Evolutionary conservation across 2,113 vertebrate genomes (phyloP), one percentile per base, ranked within the genome.

Genomic region (Cryptotis parvus): DNA sequence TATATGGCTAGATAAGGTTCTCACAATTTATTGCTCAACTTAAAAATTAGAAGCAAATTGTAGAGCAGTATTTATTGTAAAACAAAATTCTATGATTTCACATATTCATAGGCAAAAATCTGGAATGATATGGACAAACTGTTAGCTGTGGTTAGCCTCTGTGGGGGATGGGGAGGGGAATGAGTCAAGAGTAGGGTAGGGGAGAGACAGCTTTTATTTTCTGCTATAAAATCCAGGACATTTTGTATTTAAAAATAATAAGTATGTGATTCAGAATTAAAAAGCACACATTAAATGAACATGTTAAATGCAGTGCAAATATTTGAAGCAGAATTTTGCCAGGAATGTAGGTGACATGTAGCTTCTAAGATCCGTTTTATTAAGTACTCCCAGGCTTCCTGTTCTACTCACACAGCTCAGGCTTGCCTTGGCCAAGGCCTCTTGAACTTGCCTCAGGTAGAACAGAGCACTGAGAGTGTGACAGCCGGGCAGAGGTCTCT

Each of bases 311-410:
- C 65, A 79, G 63, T 76, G 49, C 45, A 93, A 33, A 37, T 55
- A 72, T 81, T 66, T 77, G 69, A 93, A 77, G 14, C 18, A 72
- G 22, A 63, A 66, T 83, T 80, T 77, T 76, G 37, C 20, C n/a
- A 29, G 49, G 12, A 39, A 76, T 45, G 22, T n/a, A 68, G 70
- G 45, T 22, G n/a, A 37, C 18, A 18, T 12, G 4, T 6, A 58
- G 22, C 43, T 26, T n/a, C n/a, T 69, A 1, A 24, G 33, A 31
- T 68, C 39, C 11, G 22, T 76, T 78, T 81, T 66, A 37, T 87
- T n/a, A 61, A 10, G 22, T 10, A 5, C 20, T 26, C 45, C 39
- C 27, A 63, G 24, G 43, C 24, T 27, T 63, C 15, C 7, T 76
- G 2, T 76, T 76, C 33, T 2, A 49, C 26, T 49, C 35, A 11